Base-by-base conservation (phyloP, 2,113 vertebrate species). In the Sylvia atricapilla region DNA sequence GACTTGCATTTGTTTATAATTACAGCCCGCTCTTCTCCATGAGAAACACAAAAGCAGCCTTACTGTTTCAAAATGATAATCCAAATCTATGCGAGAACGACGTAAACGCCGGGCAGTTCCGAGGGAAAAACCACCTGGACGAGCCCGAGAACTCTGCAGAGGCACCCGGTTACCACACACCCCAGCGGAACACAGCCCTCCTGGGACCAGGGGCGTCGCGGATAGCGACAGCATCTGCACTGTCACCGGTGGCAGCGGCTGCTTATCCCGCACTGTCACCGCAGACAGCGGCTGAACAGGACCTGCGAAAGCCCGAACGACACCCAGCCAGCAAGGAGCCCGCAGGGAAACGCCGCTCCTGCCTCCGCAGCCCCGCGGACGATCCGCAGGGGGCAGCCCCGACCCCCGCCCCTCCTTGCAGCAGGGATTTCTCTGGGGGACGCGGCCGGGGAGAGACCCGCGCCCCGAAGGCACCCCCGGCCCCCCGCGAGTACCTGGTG, bases 231-330 rank as follows among this genome's bases (percentile, higher is more conserved):
- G 55, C 77, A 52, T 1, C 72, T 1, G 62, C 69, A 4, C 3
- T 1, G 67, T 3, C 66, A 31, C 70, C 2, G 41, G 13, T 2
- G 3, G 35, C 41, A 43, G 67, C 2, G 20, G n/a, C 63, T 3
- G 14, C 53, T 55, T 8, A 55, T 55, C 53, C 31, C 31, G 66
- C 73, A 5, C 3, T 1, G 62, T 2, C 70, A 37, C 70, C 3
- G 52, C 2, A 3, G 46, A 43, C 68, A 39, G 68, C 2, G 16
- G 35, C 63, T 2, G 11, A 14, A 4, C 49, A 9, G 47, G 28
- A 50, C 31, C 91, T 6, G 60, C 41, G 27, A 64, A 39, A 3
- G 24, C 52, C 21, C 22, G 44, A 37, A 22, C 6, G 43, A 7
- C 25, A 6, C 4, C 37, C 17, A 7, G 9, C 24, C 11, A 35